These are phyloP conservation scores for Ovis canadensis DNA, from an alignment of 2,113 vertebrate species.

Conservation along the genomic window DNA sequence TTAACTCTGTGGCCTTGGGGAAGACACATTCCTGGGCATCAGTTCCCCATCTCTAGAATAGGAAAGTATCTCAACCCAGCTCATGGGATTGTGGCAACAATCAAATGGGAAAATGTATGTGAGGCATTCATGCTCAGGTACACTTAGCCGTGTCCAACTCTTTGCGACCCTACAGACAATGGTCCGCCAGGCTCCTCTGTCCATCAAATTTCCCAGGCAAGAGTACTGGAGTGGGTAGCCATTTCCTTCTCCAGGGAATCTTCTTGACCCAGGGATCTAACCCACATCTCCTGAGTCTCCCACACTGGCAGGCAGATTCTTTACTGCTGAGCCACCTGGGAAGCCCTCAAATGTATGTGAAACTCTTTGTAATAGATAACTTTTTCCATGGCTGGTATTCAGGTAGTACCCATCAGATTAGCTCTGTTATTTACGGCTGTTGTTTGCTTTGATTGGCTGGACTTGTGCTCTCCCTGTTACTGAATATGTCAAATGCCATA, in stretches of 20 bases:
- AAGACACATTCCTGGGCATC: neutral
- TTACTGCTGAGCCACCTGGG: neutral
- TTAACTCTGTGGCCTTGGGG: neutral
- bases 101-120: neutral
- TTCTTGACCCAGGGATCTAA: neutral
- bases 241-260: neutral
- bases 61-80: neutral
- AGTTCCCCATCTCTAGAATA: neutral
- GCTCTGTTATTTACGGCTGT: neutral
- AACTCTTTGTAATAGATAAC: neutral
- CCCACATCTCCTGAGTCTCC: neutral
- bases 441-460: neutral
- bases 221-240: neutral
- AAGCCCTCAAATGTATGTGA: neutral
- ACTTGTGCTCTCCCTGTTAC: neutral
- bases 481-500: neutral
- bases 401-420: neutral
- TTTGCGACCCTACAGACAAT: fast-evolving
- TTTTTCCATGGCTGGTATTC: neutral
- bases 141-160: neutral
- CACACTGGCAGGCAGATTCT: neutral
- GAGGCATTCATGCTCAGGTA: neutral
- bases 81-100: neutral
- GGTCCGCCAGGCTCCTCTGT: neutral
- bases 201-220: neutral